These are phyloP conservation scores for Scolanthus callimorphus DNA, from an alignment of 92 coral and sea anemone species.

Conservation along the genomic window DNA sequence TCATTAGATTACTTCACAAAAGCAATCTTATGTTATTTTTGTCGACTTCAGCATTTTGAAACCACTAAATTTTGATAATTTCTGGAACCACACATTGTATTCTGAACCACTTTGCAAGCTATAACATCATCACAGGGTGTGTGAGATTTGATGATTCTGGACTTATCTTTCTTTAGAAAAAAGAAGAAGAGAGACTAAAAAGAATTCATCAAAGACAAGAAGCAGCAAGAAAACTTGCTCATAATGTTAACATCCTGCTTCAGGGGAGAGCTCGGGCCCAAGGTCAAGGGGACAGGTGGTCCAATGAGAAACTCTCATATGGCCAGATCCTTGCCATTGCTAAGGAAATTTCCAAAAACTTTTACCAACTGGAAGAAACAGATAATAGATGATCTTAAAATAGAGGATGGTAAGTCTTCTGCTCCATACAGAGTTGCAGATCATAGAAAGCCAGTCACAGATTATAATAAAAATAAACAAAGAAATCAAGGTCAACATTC, in stretches of 20 bases:
- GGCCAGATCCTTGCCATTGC: slow-evolving; percentile 77
- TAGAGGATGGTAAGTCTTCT: slow-evolving; percentile 52
- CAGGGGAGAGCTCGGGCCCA: slow-evolving; percentile 72
- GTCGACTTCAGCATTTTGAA: no score
- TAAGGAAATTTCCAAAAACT: slow-evolving; percentile 63
- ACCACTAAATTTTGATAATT: no score
- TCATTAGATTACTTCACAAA: no score
- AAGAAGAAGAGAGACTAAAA: slow-evolving; percentile 65
- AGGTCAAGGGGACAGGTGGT: no score
- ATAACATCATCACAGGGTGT: no score
- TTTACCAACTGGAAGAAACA: slow-evolving; percentile 46
- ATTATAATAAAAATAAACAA: slow-evolving; percentile 1
- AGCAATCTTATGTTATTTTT: no score
- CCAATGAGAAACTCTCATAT: slow-evolving; percentile 49
- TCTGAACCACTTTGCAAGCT: no score
- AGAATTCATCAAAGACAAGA: slow-evolving; percentile 93
- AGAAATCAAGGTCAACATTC: slow-evolving; percentile 1
- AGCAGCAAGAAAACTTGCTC: slow-evolving; percentile 78
- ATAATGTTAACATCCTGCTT: slow-evolving; percentile 76
- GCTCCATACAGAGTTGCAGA: no score
- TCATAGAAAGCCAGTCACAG: no score
- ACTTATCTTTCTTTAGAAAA: slow-evolving; percentile 60
- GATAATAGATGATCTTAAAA: slow-evolving; percentile 56
- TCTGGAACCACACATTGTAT: no score
- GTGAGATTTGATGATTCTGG: no score